Evolutionary conservation across 2,113 vertebrate genomes (phyloP).

Genomic region (Ascaphus truei): DNA sequence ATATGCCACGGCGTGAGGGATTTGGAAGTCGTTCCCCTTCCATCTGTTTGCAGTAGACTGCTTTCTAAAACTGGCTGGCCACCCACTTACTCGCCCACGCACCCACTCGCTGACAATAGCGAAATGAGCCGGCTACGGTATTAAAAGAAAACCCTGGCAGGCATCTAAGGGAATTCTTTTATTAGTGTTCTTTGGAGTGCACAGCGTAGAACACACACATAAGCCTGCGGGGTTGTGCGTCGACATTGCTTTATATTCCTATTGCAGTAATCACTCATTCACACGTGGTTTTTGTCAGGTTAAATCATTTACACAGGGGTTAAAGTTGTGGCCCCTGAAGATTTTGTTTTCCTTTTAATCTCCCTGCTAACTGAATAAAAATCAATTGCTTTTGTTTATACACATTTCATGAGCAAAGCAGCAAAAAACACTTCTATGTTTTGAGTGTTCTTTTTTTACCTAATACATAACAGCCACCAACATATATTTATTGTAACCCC

Average conservation of each 20-base stretch:
- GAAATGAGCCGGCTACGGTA: slow-evolving; percentile 46
- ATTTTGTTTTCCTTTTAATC: too few species aligned
- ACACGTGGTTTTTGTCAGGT: neutral
- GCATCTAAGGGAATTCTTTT: slow-evolving; percentile 41
- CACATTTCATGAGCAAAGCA: neutral
- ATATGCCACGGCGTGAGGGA: slow-evolving; percentile 50
- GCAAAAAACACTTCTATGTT: too few species aligned
- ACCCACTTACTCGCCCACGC: slow-evolving; percentile 52
- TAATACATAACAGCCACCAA: too few species aligned
- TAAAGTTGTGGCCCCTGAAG: too few species aligned
- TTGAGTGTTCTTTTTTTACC: too few species aligned
- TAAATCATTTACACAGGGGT: too few species aligned
- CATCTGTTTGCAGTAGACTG: slow-evolving; percentile 57
- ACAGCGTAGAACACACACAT: slow-evolving; percentile 38
- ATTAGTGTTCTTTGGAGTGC: slow-evolving; percentile 46
- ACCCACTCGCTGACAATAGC: slow-evolving; percentile 48
- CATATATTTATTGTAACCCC: too few species aligned
- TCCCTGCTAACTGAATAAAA: too few species aligned
- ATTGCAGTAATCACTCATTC: slow-evolving; percentile 42
- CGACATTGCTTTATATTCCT: slow-evolving; percentile 3
- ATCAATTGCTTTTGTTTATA: too few species aligned
- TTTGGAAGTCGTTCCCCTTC: slow-evolving; percentile 53
- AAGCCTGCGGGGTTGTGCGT: neutral
- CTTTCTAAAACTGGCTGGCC: slow-evolving; percentile 54
- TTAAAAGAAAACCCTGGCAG: slow-evolving; percentile 34